Conservation (phyloP, 2,888 invertebrate species). For the Shargacucullia verbasci region DNA sequence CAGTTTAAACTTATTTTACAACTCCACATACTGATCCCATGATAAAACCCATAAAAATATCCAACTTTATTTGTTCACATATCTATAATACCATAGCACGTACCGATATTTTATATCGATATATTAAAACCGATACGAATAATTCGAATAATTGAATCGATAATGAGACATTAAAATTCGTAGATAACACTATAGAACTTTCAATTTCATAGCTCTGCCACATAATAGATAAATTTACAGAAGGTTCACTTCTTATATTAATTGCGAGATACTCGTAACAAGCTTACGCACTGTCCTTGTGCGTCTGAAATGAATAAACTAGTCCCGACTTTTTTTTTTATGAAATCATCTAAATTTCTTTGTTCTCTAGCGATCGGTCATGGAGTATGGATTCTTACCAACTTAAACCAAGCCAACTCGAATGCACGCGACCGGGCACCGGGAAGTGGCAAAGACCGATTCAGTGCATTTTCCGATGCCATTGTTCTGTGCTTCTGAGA, state of each 20-base stretch:
- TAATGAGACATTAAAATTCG: slow-evolving; percentile 55
- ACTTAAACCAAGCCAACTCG: too few relatives aligned
- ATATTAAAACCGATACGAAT: slow-evolving; percentile 53
- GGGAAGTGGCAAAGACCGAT: too few relatives aligned
- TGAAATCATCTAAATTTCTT: too few relatives aligned
- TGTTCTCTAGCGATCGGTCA: too few relatives aligned
- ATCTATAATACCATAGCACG: slow-evolving; percentile 29
- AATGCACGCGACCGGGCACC: too few relatives aligned
- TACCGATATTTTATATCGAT: slow-evolving; percentile 39
- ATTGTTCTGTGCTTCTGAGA: too few relatives aligned
- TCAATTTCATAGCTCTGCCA: slow-evolving; percentile 46
- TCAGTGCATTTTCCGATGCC: too few relatives aligned
- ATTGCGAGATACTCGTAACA: too few relatives aligned
- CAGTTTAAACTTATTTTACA: slow-evolving; percentile 21
- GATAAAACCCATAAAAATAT: slow-evolving; percentile 52
- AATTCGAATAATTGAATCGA: slow-evolving; percentile 58
- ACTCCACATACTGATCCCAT: slow-evolving; percentile 16
- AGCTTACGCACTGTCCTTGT: too few relatives aligned
- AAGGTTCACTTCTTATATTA: background rate
- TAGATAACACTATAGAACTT: slow-evolving; percentile 52
- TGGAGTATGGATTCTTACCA: too few relatives aligned
- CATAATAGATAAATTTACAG: background rate
- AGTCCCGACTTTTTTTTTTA: too few relatives aligned
- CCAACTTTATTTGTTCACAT: slow-evolving; percentile 53
- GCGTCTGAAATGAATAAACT: too few relatives aligned